These are phyloP conservation scores for Archips xylosteana DNA, from an alignment of 2,888 invertebrate species.

Conservation along the genomic window DNA sequence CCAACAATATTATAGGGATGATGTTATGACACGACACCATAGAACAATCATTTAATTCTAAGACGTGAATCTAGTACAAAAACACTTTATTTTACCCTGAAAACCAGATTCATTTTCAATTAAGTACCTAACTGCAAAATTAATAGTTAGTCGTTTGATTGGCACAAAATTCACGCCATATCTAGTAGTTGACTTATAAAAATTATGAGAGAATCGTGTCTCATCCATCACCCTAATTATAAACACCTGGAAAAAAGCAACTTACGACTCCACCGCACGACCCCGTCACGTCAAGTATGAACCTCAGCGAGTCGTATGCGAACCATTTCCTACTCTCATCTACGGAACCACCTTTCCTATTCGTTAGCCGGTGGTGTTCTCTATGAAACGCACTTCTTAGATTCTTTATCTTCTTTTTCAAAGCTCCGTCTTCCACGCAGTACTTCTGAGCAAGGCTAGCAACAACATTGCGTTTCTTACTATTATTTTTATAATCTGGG, in stretches of 20 bases:
- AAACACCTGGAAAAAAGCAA: not conserved
- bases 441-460: slow-evolving; percentile 28
- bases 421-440: slow-evolving; percentile 22
- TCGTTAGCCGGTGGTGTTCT: slow-evolving; percentile 33
- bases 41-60: no score
- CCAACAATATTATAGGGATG: no score
- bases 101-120: no score
- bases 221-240: no score
- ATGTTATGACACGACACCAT: no score
- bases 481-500: slow-evolving; percentile 32
- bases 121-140: no score
- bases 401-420: slow-evolving; percentile 39
- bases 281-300: slow-evolving; percentile 29
- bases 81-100: no score
- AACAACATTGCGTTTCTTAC: slow-evolving; percentile 32
- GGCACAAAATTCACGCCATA: no score
- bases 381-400: slow-evolving; percentile 36
- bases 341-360: slow-evolving; percentile 17
- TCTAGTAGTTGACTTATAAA: no score
- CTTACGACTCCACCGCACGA: slow-evolving; percentile 19
- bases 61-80: no score
- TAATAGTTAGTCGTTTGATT: no score
- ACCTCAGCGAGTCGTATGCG: slow-evolving; percentile 36
- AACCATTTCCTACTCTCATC: slow-evolving; percentile 36
- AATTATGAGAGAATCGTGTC: no score